These are phyloP conservation scores for Sebastes minor DNA, from an alignment of 2,797 vertebrate species.

Conservation along the genomic window DNA sequence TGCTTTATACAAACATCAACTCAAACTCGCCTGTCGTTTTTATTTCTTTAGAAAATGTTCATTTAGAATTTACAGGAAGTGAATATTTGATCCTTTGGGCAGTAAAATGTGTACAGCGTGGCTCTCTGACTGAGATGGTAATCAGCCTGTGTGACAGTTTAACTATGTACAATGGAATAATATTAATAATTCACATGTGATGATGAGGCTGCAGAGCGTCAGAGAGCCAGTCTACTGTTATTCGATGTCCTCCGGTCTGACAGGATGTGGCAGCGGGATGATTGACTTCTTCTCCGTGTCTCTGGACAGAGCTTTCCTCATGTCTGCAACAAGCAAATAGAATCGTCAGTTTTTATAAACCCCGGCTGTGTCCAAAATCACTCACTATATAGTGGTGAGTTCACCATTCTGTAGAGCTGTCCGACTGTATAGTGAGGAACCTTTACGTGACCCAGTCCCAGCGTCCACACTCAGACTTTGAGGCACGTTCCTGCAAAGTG, in stretches of 20 bases:
- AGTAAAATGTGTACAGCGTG: conserved; percentile 22
- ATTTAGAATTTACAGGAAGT: conserved; percentile 39
- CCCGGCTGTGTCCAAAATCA: not conserved
- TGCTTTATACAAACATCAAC: conserved; percentile 36
- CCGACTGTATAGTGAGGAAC: no score
- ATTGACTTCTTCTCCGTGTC: conserved; percentile 97
- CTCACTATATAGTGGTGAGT: no score
- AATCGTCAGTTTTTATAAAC: not conserved
- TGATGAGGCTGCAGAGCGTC: conserved; percentile 8
- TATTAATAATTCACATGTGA: not conserved
- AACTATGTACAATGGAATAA: conserved; percentile 41
- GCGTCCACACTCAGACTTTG: no score
- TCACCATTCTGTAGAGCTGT: no score
- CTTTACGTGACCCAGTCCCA: no score
- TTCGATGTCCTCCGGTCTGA: conserved; percentile 96
- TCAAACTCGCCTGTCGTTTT: conserved; percentile 7
- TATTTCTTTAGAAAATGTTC: conserved; percentile 27
- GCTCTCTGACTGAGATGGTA: conserved; percentile 37
- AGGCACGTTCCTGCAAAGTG: no score
- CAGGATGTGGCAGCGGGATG: conserved; percentile 93
- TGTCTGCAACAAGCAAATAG: conserved; percentile 84
- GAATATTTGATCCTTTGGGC: not conserved
- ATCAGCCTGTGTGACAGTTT: not conserved
- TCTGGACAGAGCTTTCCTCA: conserved; percentile 96
- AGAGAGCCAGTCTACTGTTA: conserved; percentile 85